These are phyloP conservation scores for Camelus dromedarius DNA, from an alignment of 2,113 vertebrate species.

Conservation along the genomic window DNA sequence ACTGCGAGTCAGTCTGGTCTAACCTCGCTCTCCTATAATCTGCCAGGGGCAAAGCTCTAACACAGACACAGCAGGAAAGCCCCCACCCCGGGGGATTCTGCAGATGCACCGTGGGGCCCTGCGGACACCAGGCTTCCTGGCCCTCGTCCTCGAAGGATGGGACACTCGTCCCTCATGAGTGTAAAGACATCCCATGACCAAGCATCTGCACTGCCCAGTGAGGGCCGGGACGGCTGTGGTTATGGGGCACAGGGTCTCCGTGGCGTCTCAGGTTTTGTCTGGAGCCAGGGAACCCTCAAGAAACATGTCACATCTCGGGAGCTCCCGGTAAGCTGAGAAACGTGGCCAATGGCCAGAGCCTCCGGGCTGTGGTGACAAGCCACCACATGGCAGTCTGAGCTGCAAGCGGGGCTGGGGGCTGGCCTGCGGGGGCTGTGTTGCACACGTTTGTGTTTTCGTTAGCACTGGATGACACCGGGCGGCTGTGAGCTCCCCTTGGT, in stretches of 20 bases:
- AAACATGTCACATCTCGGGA: neutral
- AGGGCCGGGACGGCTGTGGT: neutral
- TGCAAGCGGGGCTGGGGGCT: neutral
- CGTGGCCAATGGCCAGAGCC: neutral
- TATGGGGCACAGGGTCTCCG: neutral
- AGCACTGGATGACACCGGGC: neutral
- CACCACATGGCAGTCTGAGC: accelerated
- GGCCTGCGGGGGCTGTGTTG: neutral
- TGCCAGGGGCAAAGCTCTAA: neutral
- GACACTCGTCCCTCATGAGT: neutral
- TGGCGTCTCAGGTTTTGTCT: neutral
- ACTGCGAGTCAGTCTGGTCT: accelerated
- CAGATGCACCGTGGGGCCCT: neutral
- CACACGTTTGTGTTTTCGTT: no score
- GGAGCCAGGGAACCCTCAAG: neutral
- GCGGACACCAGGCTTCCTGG: neutral
- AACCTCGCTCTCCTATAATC: neutral
- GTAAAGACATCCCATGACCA: neutral
- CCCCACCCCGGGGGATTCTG: no score
- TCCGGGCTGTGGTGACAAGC: neutral
- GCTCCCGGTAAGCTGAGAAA: neutral
- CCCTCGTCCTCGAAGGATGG: no score
- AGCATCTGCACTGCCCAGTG: neutral
- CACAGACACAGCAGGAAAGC: neutral
- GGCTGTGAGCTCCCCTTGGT: accelerated